Conservation (phyloP, 2,888 invertebrate genomes). For the Microctonus aethiopoides region DNA sequence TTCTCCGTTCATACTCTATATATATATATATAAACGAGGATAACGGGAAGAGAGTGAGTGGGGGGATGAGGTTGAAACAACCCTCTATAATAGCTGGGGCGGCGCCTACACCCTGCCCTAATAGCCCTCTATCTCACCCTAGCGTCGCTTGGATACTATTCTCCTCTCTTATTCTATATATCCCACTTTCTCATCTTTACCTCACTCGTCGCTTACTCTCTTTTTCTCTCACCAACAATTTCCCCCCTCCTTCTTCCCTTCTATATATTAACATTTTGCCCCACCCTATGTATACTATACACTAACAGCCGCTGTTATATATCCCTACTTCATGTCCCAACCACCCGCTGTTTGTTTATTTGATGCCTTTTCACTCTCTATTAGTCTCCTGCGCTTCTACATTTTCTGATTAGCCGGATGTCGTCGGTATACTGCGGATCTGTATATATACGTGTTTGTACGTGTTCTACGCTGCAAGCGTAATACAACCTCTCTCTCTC, state of each 20-base stretch:
- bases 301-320: constrained; percentile 16
- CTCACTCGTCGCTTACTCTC: too few relatives aligned
- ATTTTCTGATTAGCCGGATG: constrained; percentile 66
- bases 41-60: constrained; percentile 20
- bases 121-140: constrained; percentile 66
- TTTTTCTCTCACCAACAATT: constrained; percentile 8
- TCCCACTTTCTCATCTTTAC: constrained; percentile 27
- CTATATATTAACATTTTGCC: constrained; percentile 18
- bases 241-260: constrained; percentile 15
- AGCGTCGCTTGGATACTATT: constrained; percentile 48
- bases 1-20: constrained; percentile 9
- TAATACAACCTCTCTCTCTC: constrained; percentile 16
- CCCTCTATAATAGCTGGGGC: constrained; percentile 67
- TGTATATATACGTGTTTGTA: constrained; percentile 16
- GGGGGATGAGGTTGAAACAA: constrained; percentile 58
- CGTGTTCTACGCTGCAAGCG: constrained; percentile 16
- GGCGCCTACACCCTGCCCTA: constrained; percentile 66
- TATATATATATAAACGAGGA: constrained; percentile 6
- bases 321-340: constrained; percentile 32
- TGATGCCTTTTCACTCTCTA: constrained; percentile 67
- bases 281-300: constrained; percentile 15
- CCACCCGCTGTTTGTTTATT: constrained; percentile 65
- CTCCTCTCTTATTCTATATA: constrained; percentile 45
- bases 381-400: constrained; percentile 64
- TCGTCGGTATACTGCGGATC: too few relatives aligned